These are phyloP conservation scores for Leptinotarsa lineolata DNA, from an alignment of 1,140 invertebrate genomes.

Conservation along the genomic window DNA sequence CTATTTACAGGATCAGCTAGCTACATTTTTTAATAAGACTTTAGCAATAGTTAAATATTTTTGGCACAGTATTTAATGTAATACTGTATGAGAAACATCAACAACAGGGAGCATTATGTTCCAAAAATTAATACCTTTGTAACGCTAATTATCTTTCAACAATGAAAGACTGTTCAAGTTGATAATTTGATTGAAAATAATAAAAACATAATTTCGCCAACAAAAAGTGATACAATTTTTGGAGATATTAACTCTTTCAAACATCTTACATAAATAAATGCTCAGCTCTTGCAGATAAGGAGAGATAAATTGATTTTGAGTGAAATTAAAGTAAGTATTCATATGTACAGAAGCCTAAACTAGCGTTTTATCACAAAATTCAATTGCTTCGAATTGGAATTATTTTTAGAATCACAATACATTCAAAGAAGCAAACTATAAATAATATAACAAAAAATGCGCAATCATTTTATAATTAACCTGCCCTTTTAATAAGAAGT, in stretches of 20 bases:
- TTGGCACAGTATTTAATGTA: conserved; percentile 46
- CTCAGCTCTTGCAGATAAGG: conserved; percentile 15
- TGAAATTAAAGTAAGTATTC: conserved; percentile 28
- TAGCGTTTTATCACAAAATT: conserved; percentile 50
- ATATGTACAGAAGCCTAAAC: conserved; percentile 43
- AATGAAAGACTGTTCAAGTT: too few species aligned
- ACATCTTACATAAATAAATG: conserved; percentile 26
- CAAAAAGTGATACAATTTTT: too few species aligned
- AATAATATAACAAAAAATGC: conserved; percentile 46
- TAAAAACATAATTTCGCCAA: too few species aligned
- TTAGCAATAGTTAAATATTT: conserved; percentile 29
- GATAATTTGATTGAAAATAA: too few species aligned
- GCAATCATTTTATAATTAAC: conserved; percentile 36
- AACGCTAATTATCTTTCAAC: too few species aligned
- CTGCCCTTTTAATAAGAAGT: conserved; percentile 35
- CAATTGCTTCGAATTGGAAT: conserved; percentile 50
- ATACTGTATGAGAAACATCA: conserved; percentile 36
- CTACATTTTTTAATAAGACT: conserved; percentile 18
- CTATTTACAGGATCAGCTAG: conserved; percentile 39
- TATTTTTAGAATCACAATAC: conserved; percentile 47
- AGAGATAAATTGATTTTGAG: conserved; percentile 36
- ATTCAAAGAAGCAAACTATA: conserved; percentile 49
- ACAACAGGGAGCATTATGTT: background rate
- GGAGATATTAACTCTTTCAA: too few species aligned
- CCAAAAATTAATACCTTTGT: too few species aligned